Evolutionary conservation across 2,797 vertebrate species (phyloP), one percentile per base, ranked within the genome.

Genomic region (Neomorphus geoffroyi): DNA sequence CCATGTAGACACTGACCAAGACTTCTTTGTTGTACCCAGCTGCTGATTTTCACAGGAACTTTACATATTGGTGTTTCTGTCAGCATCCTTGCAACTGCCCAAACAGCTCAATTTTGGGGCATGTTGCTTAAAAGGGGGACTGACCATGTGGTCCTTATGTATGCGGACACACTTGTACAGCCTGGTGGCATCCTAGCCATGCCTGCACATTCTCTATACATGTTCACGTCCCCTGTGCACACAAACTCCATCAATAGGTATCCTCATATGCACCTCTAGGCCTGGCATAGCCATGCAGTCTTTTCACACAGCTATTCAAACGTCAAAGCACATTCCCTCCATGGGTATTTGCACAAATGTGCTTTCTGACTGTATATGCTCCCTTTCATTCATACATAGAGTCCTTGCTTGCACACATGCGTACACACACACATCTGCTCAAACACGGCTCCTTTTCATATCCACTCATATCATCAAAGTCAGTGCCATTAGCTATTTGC

Each of bases 171-270:
- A 7, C 5, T 4, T 7, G 21, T 9, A 2, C 33, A 35, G 48
- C 39, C 61, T 50, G 37, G 13, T 69, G 64, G 14, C 33, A 37
- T 23, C 14, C 2, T 39, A 60, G 84, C 67, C 35, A 1, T 18
- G 45, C 14, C 57, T 56, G 57, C 22, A 54, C 30, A 2, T 35
- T 41, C 39, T 10, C 39, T 41, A 14, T 41, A 37, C 9, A 4
- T 13, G 8, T 37, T 48, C 14, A 9, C 10, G 3, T 24, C 9
- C 74, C 27, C n/a, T 10, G 0, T 7, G 28, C 17, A 27, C n/a
- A 27, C 23, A 65, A 43, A 8, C 8, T 33, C 37, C 61, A 16
- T 21, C 16, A 2, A 12, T 1, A 37, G 56, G 37, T 32, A 21
- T 24, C 10, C 39, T 48, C 7, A 21, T 7, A 41, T 41, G 41